Evolutionary conservation across 2,888 invertebrate species (phyloP).

Genomic region (Pachydiplax longipennis): DNA sequence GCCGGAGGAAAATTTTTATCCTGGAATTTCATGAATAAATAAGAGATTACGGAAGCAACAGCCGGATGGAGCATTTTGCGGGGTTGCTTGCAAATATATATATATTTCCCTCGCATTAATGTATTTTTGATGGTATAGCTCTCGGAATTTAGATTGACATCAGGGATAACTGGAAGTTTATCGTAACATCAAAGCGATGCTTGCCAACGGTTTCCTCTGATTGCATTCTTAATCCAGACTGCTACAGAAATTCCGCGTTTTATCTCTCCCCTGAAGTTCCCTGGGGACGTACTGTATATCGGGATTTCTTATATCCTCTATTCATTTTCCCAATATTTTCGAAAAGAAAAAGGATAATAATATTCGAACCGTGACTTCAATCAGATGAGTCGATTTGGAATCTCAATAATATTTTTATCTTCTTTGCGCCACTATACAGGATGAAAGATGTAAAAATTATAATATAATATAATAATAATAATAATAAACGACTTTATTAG

Average conservation of each 20-base stretch:
- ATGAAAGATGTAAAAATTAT: no score
- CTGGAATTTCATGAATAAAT: background rate
- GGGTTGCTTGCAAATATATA: background rate
- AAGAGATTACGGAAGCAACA: background rate
- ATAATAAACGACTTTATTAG: no score
- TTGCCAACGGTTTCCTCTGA: background rate
- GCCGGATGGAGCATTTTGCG: background rate
- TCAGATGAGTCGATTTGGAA: no score
- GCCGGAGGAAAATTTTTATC: background rate
- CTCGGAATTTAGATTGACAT: background rate
- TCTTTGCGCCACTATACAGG: no score
- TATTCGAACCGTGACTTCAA: no score
- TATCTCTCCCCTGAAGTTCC: background rate
- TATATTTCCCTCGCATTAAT: background rate
- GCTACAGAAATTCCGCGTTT: background rate
- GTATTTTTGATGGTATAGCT: background rate
- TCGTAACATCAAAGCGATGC: background rate
- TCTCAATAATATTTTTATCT: no score
- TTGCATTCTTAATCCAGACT: background rate
- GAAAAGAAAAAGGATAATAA: no score
- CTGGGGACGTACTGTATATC: background rate
- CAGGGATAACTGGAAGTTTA: background rate
- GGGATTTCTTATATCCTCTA: background rate
- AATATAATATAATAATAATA: no score
- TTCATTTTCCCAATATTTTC: background rate